Percentiles rank a stretch among this genome's conserved stretches.
phyloP scores from a whole-genome alignment of 2,888 invertebrate species.

The Aricia artaxerxes region DNA sequence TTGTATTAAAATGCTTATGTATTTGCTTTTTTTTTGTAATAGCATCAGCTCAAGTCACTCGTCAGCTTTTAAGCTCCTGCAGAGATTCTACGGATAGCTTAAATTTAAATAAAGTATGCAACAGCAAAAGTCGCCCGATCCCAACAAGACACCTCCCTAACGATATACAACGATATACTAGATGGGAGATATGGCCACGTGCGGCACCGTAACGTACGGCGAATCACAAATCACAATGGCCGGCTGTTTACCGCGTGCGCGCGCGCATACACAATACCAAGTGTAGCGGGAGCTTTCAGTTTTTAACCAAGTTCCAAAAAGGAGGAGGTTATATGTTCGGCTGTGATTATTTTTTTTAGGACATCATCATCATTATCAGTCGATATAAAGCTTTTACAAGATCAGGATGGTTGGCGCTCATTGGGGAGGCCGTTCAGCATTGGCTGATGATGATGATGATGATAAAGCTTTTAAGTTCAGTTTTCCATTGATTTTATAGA shows the following conservation, averaged over 20 bases:
- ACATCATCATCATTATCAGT: background rate
- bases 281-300: background rate
- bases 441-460: no score
- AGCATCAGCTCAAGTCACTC: no score
- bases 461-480: no score
- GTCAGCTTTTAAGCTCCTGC: background rate
- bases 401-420: no score
- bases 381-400: no score
- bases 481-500: no score
- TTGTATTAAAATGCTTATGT: no score
- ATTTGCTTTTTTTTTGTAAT: no score
- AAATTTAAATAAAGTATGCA: background rate
- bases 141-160: background rate
- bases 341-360: background rate
- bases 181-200: constrained; percentile 38
- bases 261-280: background rate
- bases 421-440: no score
- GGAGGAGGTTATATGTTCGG: no score
- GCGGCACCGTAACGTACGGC: constrained; percentile 36
- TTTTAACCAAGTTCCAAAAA: background rate
- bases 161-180: constrained; percentile 31
- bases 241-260: constrained; percentile 31
- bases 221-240: constrained; percentile 37
- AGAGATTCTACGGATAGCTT: background rate
- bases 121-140: background rate